Evolutionary conservation across 2,797 vertebrate genomes (phyloP).

Genomic region (Megaceryle alcyon): DNA sequence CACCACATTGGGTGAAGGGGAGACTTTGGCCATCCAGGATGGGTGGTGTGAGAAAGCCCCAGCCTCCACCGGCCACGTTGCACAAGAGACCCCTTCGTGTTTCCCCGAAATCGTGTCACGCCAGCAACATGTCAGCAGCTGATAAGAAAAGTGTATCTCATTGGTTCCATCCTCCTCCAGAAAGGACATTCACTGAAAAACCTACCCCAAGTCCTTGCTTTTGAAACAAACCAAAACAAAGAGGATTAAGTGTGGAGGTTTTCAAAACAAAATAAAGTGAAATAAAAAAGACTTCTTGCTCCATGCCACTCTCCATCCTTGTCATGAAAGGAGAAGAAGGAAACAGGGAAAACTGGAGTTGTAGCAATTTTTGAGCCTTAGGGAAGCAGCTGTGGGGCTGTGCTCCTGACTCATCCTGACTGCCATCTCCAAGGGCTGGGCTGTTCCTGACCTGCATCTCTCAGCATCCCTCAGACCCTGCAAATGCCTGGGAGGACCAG

Average conservation of each 20-base stretch:
- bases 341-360: background rate
- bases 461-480: background rate
- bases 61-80: rapidly evolving
- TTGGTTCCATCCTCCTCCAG: background rate
- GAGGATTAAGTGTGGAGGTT: background rate
- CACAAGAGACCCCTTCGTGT: rapidly evolving
- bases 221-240: background rate
- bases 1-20: rapidly evolving
- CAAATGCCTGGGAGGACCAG: background rate
- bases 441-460: rapidly evolving
- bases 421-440: background rate
- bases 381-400: background rate
- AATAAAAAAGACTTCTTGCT: background rate
- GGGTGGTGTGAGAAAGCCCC: rapidly evolving
- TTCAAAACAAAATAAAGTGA: background rate
- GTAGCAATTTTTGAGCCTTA: background rate
- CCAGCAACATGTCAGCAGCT: background rate
- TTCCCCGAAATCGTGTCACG: rapidly evolving
- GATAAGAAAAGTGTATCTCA: background rate
- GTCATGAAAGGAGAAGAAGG: background rate
- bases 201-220: background rate
- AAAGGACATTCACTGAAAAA: background rate
- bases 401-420: background rate
- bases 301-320: background rate
- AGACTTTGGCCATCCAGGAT: rapidly evolving